phyloP scores from a whole-genome alignment of 2,113 vertebrate genomes.

The Microtus ochrogaster region DNA sequence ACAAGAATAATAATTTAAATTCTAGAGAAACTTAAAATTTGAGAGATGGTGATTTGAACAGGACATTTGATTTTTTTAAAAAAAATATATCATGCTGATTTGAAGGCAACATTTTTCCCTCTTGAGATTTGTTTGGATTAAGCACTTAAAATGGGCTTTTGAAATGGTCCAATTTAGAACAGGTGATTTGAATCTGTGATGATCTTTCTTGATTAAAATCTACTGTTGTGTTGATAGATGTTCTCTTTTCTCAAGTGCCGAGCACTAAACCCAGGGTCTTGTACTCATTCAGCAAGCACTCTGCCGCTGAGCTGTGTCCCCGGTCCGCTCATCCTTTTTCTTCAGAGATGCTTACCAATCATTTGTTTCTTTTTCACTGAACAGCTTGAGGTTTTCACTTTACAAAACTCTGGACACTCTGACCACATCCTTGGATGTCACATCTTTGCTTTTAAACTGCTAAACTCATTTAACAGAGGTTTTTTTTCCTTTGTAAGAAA shows the following conservation, averaged over 20 bases:
- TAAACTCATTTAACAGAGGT: background rate
- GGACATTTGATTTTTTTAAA: slow-evolving; percentile 9
- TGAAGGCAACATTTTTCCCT: background rate
- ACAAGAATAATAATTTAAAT: slow-evolving; percentile 3
- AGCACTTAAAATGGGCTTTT: slow-evolving; percentile 38
- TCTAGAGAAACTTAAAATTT: slow-evolving; percentile 28
- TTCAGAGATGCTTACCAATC: background rate
- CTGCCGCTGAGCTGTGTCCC: background rate
- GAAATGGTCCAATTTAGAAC: slow-evolving; percentile 25
- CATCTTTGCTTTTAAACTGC: background rate
- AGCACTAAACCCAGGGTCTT: no score
- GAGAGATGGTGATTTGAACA: slow-evolving; percentile 43
- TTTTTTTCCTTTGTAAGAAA: slow-evolving; percentile 49
- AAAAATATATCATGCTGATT: background rate
- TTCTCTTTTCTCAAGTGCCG: background rate
- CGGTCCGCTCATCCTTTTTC: background rate
- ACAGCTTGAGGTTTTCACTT: slow-evolving; percentile 12
- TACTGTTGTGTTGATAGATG: background rate
- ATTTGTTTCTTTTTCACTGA: slow-evolving; percentile 33
- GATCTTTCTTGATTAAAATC: background rate
- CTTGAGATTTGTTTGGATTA: slow-evolving; percentile 31
- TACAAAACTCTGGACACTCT: slow-evolving; percentile 40
- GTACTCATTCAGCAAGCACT: background rate
- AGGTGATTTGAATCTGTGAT: slow-evolving; percentile 53
- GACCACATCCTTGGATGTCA: background rate